Evolutionary conservation across 2,797 vertebrate genomes (phyloP).

Genomic region (Danio kyathit): DNA sequence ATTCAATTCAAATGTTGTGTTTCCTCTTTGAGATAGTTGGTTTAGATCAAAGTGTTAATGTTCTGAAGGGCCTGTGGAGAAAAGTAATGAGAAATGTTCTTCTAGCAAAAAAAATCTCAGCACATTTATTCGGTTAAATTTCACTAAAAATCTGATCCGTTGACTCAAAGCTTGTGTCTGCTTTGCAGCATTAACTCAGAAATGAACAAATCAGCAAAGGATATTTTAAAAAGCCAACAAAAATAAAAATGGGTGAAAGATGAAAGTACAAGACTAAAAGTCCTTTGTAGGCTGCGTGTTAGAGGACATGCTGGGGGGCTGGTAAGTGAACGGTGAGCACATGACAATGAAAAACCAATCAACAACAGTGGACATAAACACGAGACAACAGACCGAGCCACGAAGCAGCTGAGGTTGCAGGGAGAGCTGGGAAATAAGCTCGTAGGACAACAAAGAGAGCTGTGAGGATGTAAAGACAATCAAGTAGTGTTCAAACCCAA

Average conservation of each 20-base stretch:
- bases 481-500: constrained; percentile 36
- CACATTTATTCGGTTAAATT: constrained; percentile 3
- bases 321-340: constrained; percentile 62
- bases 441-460: constrained; percentile 68
- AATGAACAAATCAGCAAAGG: constrained; percentile 11
- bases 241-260: constrained; percentile 73
- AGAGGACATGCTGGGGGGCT: constrained; percentile 73
- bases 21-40: neutral
- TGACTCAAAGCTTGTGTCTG: neutral
- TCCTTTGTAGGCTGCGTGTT: constrained; percentile 77
- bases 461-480: constrained; percentile 52
- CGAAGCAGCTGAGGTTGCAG: constrained; percentile 60
- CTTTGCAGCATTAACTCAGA: neutral
- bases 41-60: neutral
- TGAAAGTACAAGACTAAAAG: constrained; percentile 77
- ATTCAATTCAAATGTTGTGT: neutral
- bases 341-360: constrained; percentile 68
- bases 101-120: neutral
- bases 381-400: constrained; percentile 72
- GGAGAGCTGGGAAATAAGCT: constrained; percentile 36
- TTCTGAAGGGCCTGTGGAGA: constrained; percentile 11
- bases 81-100: neutral
- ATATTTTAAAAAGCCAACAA: neutral
- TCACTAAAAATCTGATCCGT: neutral
- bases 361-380: constrained; percentile 69